Base-by-base conservation (phyloP, 23 tunicate genomes). In the Corella eumyota region DNA sequence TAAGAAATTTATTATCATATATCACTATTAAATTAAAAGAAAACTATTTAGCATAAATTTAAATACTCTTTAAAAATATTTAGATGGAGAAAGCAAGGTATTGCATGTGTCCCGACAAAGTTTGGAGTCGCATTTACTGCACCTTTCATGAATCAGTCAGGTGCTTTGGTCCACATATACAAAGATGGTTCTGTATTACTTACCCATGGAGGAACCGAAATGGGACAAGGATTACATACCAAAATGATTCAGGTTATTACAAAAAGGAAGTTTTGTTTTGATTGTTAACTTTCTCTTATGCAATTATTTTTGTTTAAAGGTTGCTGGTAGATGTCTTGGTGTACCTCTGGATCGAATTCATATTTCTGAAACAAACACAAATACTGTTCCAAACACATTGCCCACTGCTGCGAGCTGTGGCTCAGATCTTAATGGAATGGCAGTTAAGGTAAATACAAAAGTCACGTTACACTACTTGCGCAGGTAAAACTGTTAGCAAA, bases 151-250 rank as follows among this genome's bases (percentile, higher is more conserved):
- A 36, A 32, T 62, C 98, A 90, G 44, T 91, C 68, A 38, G 98
- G 98, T 19, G 91, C 91, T 3, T 68, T 90, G 30, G 98, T 90
- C 21, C 75, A 74, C 2, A 56, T 90, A 20, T 86, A 86, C 34
- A 36, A 51, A 30, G 95, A 86, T 61, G 95, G 95, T 6, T 57
- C 80, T 2, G 95, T 90, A 24, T 46, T 81, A 9, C 62, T 90
- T 35, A 64, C 84, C 7, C 98, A 90, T 64, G 98, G 98, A 45
- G 98, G 98, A 0, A 70, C 77, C 4, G 98, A 90, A 37, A 90
- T 90, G 98, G 98, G 98, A 13, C 98, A 90, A 69, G 98, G 98
- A 17, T 51, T 90, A 36, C 83, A 81, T 66, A 90, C 98, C 1
- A 90, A 90, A 70, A 90, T 81, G 84, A 64, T 75, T 15, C 98